Evolutionary conservation across 2,888 invertebrate species (phyloP), one percentile per base, ranked within the genome.

Genomic region (Thysanoteuthis rhombus): DNA sequence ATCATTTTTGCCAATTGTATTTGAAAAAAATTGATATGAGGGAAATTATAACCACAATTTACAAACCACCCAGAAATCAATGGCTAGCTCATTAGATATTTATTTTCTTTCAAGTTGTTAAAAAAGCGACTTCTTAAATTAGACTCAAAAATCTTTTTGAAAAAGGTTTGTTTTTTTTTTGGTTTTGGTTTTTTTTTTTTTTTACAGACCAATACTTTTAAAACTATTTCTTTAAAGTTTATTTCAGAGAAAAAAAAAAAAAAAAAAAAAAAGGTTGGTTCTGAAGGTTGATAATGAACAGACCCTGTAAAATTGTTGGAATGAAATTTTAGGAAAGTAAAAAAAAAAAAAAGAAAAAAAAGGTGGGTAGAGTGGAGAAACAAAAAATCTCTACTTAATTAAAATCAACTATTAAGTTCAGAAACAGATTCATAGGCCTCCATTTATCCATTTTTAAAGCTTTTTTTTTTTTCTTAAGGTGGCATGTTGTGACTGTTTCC

Each of bases 361-460:
- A 58, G 28, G 32, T 32, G 58, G 32, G 58, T 28, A 58, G 32
- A 25, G 32, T 28, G 58, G 58, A 58, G 58, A 58, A 58, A 58
- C 45, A 45, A 52, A 52, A 52, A 52, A 52, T 52, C 22, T 4
- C 22, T n/a, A 75, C 75, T 75, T n/a, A n/a, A 75, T 75, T 75
- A n/a, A 75, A 75, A 75, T 75, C 8, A n/a, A 32, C 32, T 5
- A 75, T 75, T n/a, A 75, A 75, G 22, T 75, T 75, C 75, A 75
- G 75, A 75, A 75, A 75, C 75, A 75, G 10, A 75, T 75, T 75
- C n/a, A n/a, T 16, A 75, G n/a, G 75, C n/a, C n/a, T 75, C 75
- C n/a, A 75, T 75, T 75, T 75, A 75, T 75, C n/a, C 75, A 75
- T n/a, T 75, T 75, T 75, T 75, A 75, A 75, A 75, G 75, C 75